A percentile compares a stretch with the other conserved stretches of the same genome.
Conservation (phyloP, 2,113 vertebrate genomes). For the Pollachius pollachius region DNA sequence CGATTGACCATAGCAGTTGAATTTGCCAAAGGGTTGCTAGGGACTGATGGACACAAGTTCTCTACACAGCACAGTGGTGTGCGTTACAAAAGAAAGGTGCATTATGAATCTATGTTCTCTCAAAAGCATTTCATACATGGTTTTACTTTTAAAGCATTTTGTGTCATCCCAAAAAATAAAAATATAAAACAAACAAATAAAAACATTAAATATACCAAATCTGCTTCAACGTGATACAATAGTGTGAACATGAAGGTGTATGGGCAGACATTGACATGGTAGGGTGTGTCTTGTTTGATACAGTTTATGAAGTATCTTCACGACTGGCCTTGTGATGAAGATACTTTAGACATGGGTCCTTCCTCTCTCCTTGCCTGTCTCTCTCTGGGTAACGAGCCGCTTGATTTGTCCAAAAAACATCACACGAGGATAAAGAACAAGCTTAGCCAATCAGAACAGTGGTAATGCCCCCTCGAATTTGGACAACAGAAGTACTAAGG, state of each 20-base stretch:
- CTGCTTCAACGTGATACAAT: constrained; percentile 15
- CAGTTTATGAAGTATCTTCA: neutral
- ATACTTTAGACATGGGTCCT: no score
- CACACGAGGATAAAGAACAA: neutral
- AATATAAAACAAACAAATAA: constrained; percentile 4
- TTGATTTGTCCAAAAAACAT: neutral
- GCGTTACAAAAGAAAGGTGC: constrained; percentile 45
- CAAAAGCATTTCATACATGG: constrained; percentile 14
- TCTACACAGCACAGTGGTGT: constrained; percentile 41
- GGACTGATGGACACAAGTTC: constrained; percentile 51
- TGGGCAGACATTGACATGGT: neutral
- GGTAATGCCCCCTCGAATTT: constrained; percentile 65
- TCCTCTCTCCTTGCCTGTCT: no score
- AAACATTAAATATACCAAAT: constrained; percentile 30
- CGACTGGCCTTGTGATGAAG: no score
- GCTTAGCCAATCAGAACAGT: constrained; percentile 47
- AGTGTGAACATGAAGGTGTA: neutral
- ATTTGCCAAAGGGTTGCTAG: constrained; percentile 27
- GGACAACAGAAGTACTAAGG: constrained; percentile 50
- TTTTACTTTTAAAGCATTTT: constrained; percentile 53
- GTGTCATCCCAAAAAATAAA: constrained; percentile 31
- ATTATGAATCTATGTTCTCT: constrained; percentile 20
- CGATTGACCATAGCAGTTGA: neutral
- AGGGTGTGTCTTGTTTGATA: neutral
- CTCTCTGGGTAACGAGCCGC: neutral